These are phyloP conservation scores for Dufourea novaeangliae DNA, from an alignment of 1,140 invertebrate genomes.

Conservation along the genomic window DNA sequence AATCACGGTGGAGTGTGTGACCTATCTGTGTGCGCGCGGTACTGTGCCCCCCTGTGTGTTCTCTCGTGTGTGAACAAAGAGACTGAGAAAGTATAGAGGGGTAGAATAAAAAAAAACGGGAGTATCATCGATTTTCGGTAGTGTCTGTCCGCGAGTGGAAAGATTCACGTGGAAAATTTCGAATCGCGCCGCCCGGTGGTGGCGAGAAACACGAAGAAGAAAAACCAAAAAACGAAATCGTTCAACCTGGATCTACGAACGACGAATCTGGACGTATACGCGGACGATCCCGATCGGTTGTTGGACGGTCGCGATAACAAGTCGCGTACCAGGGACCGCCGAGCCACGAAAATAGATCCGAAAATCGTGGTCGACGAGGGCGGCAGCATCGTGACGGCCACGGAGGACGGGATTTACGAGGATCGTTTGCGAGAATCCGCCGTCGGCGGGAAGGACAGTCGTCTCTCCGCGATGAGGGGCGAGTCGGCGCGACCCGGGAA, in stretches of 20 bases:
- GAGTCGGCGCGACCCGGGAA: conserved; percentile 82
- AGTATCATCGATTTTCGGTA: too few species aligned
- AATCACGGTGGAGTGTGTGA: too few species aligned
- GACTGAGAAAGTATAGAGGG: background rate
- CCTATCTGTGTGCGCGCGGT: too few species aligned
- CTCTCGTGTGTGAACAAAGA: background rate
- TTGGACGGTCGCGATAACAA: background rate
- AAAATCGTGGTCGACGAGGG: conserved; percentile 5
- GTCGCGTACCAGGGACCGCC: conserved; percentile 2
- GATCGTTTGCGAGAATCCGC: conserved; percentile 55
- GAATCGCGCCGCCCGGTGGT: too few species aligned
- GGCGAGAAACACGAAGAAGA: background rate
- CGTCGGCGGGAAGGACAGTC: conserved; percentile 61
- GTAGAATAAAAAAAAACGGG: background rate
- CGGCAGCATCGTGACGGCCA: conserved; percentile 34
- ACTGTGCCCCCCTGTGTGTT: too few species aligned
- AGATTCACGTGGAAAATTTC: background rate
- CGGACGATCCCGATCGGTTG: background rate
- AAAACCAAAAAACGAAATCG: background rate
- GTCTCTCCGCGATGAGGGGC: conserved; percentile 63
- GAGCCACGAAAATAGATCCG: conserved; percentile 18
- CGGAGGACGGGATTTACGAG: conserved; percentile 52
- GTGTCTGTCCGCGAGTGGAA: too few species aligned
- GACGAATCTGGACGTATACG: conserved; percentile 21
- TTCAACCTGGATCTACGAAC: conserved; percentile 56